Conservation (phyloP, 2,888 invertebrate genomes). For the Leptinotarsa juncta region DNA sequence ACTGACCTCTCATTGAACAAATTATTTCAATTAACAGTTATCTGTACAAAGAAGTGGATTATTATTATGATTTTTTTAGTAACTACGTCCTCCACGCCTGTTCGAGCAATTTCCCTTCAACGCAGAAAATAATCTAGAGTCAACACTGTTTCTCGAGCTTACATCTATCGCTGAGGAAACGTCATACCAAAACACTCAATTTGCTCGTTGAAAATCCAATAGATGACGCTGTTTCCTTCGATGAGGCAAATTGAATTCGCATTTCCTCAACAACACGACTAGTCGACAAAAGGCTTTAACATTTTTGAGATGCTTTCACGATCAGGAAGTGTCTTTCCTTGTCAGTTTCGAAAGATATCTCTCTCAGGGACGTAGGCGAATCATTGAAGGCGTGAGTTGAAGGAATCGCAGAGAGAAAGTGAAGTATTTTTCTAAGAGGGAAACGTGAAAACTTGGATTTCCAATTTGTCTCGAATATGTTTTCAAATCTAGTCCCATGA, state of each 20-base stretch:
- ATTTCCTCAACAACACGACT: constrained; percentile 21
- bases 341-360: constrained; percentile 26
- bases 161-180: constrained; percentile 25
- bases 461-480: neutral
- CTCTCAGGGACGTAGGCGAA: neutral
- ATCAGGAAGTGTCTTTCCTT: constrained; percentile 28
- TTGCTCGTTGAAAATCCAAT: constrained; percentile 37
- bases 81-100: neutral
- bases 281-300: constrained; percentile 33
- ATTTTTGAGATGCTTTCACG: constrained; percentile 37
- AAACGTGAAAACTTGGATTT: neutral
- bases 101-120: neutral
- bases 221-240: constrained; percentile 37
- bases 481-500: no score
- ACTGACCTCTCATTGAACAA: no score
- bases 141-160: neutral
- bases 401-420: neutral
- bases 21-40: no score
- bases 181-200: constrained; percentile 32
- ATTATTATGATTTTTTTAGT: no score
- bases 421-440: neutral
- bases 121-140: neutral
- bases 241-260: constrained; percentile 37
- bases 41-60: no score
- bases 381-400: neutral